Evolutionary conservation across 2,113 vertebrate species (phyloP).

Genomic region (Chamaetylas fuelleborni): DNA sequence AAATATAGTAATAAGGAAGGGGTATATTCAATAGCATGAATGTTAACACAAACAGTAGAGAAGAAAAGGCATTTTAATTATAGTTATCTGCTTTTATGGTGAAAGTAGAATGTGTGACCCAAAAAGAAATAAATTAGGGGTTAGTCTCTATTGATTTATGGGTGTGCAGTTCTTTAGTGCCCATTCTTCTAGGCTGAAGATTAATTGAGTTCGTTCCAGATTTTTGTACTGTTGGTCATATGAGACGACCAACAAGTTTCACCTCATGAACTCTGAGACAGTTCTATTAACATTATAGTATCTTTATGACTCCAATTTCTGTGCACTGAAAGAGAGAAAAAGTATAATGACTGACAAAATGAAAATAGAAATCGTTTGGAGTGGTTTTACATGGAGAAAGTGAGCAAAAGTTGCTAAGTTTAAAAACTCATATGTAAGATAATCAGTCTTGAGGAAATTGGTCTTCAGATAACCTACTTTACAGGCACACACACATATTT

Average conservation of each 20-base stretch:
- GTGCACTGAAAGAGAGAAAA: background rate
- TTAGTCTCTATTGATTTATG: slow-evolving; percentile 20
- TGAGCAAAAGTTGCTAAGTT: background rate
- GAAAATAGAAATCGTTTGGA: background rate
- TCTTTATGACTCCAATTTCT: background rate
- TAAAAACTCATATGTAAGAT: background rate
- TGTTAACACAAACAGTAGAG: background rate
- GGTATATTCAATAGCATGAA: background rate
- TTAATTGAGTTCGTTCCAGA: background rate
- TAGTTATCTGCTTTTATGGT: background rate
- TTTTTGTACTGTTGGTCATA: background rate
- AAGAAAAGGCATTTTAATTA: slow-evolving; percentile 34
- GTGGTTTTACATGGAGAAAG: background rate
- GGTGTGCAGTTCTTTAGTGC: background rate
- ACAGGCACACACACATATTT: background rate
- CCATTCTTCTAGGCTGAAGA: background rate
- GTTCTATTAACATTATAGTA: background rate
- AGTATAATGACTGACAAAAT: background rate
- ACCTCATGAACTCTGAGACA: background rate
- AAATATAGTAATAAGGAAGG: slow-evolving; percentile 19
- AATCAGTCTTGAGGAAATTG: background rate
- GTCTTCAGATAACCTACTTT: background rate
- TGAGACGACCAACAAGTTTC: background rate
- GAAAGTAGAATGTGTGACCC: background rate
- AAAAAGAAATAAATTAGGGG: background rate